Evolutionary conservation across 2,888 invertebrate genomes (phyloP), one percentile per base, ranked within the genome.

Genomic region (Melolontha melolontha): DNA sequence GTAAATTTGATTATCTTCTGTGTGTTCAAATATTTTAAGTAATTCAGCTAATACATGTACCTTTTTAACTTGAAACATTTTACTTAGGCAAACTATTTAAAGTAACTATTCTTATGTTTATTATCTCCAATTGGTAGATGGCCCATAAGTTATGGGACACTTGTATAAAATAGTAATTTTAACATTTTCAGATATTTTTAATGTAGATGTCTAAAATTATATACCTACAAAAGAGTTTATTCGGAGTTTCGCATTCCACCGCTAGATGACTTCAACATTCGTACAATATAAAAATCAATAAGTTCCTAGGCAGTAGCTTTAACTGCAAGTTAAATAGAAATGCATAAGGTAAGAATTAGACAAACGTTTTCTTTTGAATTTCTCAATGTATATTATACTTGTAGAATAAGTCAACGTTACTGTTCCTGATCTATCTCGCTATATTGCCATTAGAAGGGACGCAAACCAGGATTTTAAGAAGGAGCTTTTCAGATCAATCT

Each of bases 401-500:
- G 42, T 47, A 62, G 59, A 47, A 16, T 29, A 40, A 50, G 22
- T 42, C 29, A 41, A 12, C 66, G 42, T 62, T 66, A 17, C 44
- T 69, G 47, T 44, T 66, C 47, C 54, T 68, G 16, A 17, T 49
- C 14, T 62, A 16, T 17, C 14, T 62, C 42, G 10, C 47, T 62
- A 44, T 22, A 22, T 34, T 34, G 10, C 10, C 49, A 16, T 62
- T 47, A 14, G 42, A 57, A 50, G 64, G 57, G 10, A 54, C 39
- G 40, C 42, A 65, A 12, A 64, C 59, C 17, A 66, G 72, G 16
- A 22, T 54, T 22, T 52, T 66, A 14, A 91, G 91, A 80, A 86
- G 92, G 76, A 91, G 92, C 80, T 90, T 91, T 82, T 92, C 92
- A 51, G 94, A 95, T 82, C 91, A 91, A 79, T 92, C 93, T 70